Evolutionary conservation across 2,888 invertebrate species (phyloP), one percentile per base, ranked within the genome.

Genomic region (Himalopsyche japonica): DNA sequence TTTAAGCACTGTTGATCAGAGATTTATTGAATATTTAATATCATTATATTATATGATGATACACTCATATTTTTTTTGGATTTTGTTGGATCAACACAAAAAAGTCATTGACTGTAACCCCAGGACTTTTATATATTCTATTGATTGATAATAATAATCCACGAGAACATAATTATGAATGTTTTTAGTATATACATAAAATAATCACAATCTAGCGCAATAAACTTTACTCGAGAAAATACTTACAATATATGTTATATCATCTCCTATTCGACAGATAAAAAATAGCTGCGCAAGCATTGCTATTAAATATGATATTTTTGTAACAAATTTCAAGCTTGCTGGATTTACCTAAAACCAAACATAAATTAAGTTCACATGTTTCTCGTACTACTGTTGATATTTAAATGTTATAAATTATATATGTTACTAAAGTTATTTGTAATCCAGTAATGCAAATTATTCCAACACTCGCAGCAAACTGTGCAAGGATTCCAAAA

Each of bases 401-500:
- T 43, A 43, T 43, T 3, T 15, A 43, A 43, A 20, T 57, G 4
- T 8, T 57, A 20, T 5, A 6, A 32, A 34, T 32, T 3, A 76
- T n/a, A 27, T 76, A 3, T 76, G 15, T 76, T 89, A 92, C 92
- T 64, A 91, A 89, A 18, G 90, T 89, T 32, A 92, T 91, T 77
- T 91, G 89, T 76, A 92, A 89, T 80, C 90, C 91, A 83, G 92
- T 91, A 76, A 92, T 90, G 85, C 92, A 92, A 49, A 92, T 91
- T 7, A 92, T 92, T 1, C 88, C 89, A 7, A 91, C 92, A 0
- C 93, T 92, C 27, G 92, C 92, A n/a, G 91, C 88, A 80, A 93
- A 89, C 88, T 94, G 93, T 37, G 92, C 92, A 87, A 93, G 91
- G 87, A 93, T 92, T 79, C 92, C 91, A 0, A 90, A 89, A 47